A percentile compares a stretch with the other conserved stretches of the same genome.
Evolutionary conservation across 2,797 vertebrate species (phyloP).

Genomic region (Acanthurus lineatus): DNA sequence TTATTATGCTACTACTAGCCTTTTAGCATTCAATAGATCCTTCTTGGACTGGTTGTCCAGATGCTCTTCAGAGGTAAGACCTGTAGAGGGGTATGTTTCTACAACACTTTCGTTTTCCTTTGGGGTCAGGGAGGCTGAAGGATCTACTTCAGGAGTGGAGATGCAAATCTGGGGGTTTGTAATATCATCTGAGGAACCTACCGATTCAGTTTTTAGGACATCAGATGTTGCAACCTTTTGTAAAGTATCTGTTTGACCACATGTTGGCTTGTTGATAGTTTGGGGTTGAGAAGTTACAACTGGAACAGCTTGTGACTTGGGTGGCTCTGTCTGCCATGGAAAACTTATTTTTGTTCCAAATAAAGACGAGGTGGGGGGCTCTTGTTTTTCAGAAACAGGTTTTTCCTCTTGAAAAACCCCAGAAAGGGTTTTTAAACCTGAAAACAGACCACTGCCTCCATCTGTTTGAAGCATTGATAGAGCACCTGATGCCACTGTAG

Average conservation of each 20-base stretch:
- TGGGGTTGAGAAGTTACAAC: constrained; percentile 80
- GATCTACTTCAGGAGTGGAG: constrained; percentile 83
- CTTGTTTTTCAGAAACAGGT: constrained; percentile 72
- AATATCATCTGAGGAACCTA: constrained; percentile 76
- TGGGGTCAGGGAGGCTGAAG: constrained; percentile 79
- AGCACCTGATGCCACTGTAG: constrained; percentile 72
- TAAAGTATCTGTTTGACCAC: constrained; percentile 56
- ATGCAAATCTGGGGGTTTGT: constrained; percentile 74
- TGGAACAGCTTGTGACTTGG: constrained; percentile 71
- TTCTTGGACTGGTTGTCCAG: constrained; percentile 82
- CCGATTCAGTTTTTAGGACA: constrained; percentile 66
- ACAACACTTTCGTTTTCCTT: constrained; percentile 80
- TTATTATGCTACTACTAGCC: constrained; percentile 97
- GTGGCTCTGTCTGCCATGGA: constrained; percentile 84
- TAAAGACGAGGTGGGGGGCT: constrained; percentile 77
- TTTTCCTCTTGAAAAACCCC: constrained; percentile 91
- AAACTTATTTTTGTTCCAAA: constrained; percentile 90
- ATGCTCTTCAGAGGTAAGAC: constrained; percentile 79
- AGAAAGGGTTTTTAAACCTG: constrained; percentile 92
- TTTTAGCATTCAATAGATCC: constrained; percentile 91
- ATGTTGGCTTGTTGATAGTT: constrained; percentile 64
- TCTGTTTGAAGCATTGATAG: constrained; percentile 79
- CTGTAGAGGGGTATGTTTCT: constrained; percentile 81
- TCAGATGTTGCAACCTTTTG: constrained; percentile 69
- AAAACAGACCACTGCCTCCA: constrained; percentile 84